phyloP scores from a whole-genome alignment of 35 echinoderm and acorn worm species.

The Heliocidaris erythrogramma region DNA sequence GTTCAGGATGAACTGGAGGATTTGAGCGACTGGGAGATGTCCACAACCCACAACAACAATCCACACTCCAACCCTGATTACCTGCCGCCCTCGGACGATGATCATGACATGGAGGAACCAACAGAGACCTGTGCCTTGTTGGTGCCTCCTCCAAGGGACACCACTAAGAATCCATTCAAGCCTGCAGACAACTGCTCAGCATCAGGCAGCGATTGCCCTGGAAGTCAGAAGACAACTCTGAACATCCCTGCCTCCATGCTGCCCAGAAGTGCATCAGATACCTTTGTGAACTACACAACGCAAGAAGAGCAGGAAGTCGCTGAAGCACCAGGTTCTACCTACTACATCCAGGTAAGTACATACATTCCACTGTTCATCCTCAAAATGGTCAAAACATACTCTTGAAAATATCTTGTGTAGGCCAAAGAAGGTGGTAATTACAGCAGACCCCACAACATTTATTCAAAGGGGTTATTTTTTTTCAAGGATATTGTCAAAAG shows the following conservation, averaged over 20 bases:
- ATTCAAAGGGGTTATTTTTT: too few relatives aligned
- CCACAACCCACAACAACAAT: slow-evolving; percentile 15
- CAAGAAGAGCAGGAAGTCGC: slow-evolving; percentile 86
- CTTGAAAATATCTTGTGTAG: too few relatives aligned
- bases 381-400: too few relatives aligned
- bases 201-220: slow-evolving; percentile 20
- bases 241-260: slow-evolving; percentile 78
- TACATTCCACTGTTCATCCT: not conserved
- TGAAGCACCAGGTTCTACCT: slow-evolving; percentile 89
- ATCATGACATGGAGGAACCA: slow-evolving; percentile 37
- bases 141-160: slow-evolving; percentile 25
- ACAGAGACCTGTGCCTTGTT: slow-evolving; percentile 38
- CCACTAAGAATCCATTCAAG: slow-evolving; percentile 34
- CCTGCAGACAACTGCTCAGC: slow-evolving; percentile 49
- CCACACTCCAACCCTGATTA: slow-evolving; percentile 1
- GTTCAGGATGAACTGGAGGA: slow-evolving; percentile 55
- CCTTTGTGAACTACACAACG: slow-evolving; percentile 89
- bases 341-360: slow-evolving; percentile 75
- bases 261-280: slow-evolving; percentile 92
- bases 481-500: too few relatives aligned
- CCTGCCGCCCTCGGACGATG: slow-evolving; percentile 10
- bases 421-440: too few relatives aligned
- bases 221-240: slow-evolving; percentile 53
- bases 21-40: slow-evolving; percentile 60
- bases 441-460: too few relatives aligned